Evolutionary conservation across 2,113 vertebrate genomes (phyloP), one percentile per base, ranked within the genome.

Genomic region (Bambusicola thoracicus): DNA sequence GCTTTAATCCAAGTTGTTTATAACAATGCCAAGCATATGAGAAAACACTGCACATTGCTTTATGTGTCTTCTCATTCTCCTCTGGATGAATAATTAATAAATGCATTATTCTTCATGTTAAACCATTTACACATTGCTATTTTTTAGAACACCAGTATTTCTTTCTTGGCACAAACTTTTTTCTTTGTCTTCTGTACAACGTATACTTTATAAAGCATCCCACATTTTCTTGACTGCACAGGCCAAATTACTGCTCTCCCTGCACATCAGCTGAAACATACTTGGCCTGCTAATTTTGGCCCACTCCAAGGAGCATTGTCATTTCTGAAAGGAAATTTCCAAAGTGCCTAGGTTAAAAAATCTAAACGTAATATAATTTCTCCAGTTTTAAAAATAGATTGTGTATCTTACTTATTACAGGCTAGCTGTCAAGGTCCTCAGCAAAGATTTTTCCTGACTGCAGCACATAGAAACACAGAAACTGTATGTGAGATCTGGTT

Each of bases 231-330:
- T 67, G 19, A 21, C 44, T 67, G 66, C 86, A 36, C 44, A 76
- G 9, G 27, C 76, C 36, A 74, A 68, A 2, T 61, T 90, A 7
- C 55, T 16, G 80, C 49, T 85, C 24, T 85, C 7, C 16, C 32
- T 3, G 18, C 20, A 40, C 6, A 69, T 4, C 55, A 41, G 58
- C 55, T 24, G 66, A 55, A 41, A 62, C 1, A 1, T 41, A 76
- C 11, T 61, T 22, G 3, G 11, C 69, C 76, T 88, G 2, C 5
- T 34, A 80, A 40, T 4, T 9, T 32, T 44, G 46, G 16, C 7
- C 48, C 14, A 75, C 21, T 19, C 21, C 63, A 44, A 4, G 1
- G 2, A 72, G 1, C 8, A 8, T 66, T 1, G 4, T 6, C 1
- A 2, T 41, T 69, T 86, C 32, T 63, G 25, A 83, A 81, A 85